A percentile compares a stretch with the other conserved stretches of the same genome.
Conservation (phyloP, 2,113 vertebrate genomes). For the Anolis sagrei region DNA sequence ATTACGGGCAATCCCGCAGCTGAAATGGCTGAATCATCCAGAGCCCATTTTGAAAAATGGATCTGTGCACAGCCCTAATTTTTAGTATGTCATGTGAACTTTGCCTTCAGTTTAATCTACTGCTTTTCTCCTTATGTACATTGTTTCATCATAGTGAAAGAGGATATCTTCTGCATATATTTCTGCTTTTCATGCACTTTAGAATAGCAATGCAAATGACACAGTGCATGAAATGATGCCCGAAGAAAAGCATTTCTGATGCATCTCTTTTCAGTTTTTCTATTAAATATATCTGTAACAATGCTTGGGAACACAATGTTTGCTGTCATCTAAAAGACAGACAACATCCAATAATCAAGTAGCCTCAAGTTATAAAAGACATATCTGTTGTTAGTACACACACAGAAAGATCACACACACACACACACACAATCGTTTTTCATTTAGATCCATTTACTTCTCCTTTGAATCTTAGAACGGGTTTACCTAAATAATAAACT, state of each 20-base stretch:
- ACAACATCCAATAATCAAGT: not conserved
- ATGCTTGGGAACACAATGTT: not conserved
- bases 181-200: not conserved
- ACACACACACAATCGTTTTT: not conserved
- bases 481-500: not conserved
- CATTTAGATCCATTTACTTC: not conserved
- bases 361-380: rapidly evolving
- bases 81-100: not conserved
- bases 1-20: no score
- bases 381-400: conserved; percentile 15
- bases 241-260: not conserved
- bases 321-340: not conserved
- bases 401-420: not conserved
- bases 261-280: not conserved
- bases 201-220: conserved; percentile 7
- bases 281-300: conserved; percentile 13
- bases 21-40: no score
- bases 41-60: no score
- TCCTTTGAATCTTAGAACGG: not conserved
- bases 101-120: not conserved
- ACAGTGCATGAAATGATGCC: conserved; percentile 17
- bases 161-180: not conserved
- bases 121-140: not conserved
- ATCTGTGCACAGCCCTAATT: not conserved
- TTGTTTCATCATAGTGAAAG: conserved; percentile 7